Evolutionary conservation across 2,113 vertebrate genomes (phyloP).

Genomic region (Clupea harengus): DNA sequence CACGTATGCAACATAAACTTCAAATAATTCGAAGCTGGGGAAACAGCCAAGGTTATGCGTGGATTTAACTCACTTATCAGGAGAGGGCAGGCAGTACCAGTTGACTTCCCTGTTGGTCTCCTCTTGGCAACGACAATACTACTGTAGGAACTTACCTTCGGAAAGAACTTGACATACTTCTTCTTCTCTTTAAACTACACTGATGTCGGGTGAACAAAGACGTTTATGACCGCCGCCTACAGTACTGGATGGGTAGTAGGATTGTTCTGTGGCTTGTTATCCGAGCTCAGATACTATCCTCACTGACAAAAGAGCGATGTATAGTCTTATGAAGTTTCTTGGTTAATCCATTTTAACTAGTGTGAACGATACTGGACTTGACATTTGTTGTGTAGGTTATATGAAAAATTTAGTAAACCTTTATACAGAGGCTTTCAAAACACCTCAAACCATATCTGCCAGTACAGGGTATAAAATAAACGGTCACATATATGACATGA

Average conservation of each 20-base stretch:
- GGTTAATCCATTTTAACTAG: background rate
- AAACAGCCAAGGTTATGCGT: background rate
- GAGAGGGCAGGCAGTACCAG: background rate
- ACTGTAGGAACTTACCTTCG: constrained; percentile 3
- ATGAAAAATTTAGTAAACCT: background rate
- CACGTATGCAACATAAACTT: background rate
- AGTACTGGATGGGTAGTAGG: background rate
- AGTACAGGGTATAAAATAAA: too few species aligned
- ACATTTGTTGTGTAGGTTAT: background rate
- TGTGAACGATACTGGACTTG: background rate
- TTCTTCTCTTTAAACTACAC: background rate
- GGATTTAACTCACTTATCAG: background rate
- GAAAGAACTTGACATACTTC: constrained; percentile 9
- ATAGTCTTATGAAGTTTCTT: background rate
- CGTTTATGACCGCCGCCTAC: constrained; percentile 3
- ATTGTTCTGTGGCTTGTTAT: background rate
- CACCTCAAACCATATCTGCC: too few species aligned
- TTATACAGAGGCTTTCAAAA: background rate
- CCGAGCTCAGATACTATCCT: background rate
- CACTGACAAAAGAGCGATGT: background rate
- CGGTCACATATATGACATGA: too few species aligned
- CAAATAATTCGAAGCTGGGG: background rate
- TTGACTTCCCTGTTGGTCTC: constrained; percentile 8
- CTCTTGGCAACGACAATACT: constrained; percentile 3
- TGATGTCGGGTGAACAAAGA: background rate